A percentile compares a stretch with the other conserved stretches of the same genome.
These are phyloP conservation scores for Drosophila paracracens DNA, from an alignment of 2,888 invertebrate genomes.

Conservation along the genomic window DNA sequence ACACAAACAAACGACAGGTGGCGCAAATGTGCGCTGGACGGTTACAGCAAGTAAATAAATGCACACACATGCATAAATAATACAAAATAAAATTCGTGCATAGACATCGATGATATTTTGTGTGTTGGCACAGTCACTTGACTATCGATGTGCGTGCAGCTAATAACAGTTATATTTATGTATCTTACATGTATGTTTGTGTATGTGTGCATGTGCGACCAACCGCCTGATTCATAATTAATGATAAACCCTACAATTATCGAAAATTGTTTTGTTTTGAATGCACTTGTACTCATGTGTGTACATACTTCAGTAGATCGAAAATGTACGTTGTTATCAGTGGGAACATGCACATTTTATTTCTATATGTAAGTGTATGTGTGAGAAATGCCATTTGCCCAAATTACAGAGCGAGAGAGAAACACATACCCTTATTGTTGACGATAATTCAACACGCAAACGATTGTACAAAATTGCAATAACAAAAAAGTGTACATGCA, in stretches of 20 bases:
- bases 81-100: neutral
- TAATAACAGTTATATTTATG: slow-evolving; percentile 36
- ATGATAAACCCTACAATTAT: slow-evolving; percentile 38
- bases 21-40: slow-evolving; percentile 49
- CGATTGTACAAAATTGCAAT: slow-evolving; percentile 49
- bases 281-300: slow-evolving; percentile 4
- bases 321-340: slow-evolving; percentile 49
- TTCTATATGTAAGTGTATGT: slow-evolving; percentile 1
- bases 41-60: slow-evolving; percentile 10
- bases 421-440: slow-evolving; percentile 33
- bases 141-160: slow-evolving; percentile 30
- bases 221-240: slow-evolving; percentile 32
- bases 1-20: slow-evolving; percentile 48
- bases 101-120: slow-evolving; percentile 6
- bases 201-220: neutral
- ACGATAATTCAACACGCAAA: slow-evolving; percentile 71
- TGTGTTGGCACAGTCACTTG: neutral
- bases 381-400: slow-evolving; percentile 19
- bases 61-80: neutral
- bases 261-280: slow-evolving; percentile 10
- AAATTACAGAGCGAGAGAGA: slow-evolving; percentile 29
- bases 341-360: slow-evolving; percentile 8
- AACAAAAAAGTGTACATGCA: slow-evolving; percentile 3
- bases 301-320: neutral
- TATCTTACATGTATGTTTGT: neutral